Conservation (phyloP, 2,888 invertebrate genomes). For the Thera britannica region DNA sequence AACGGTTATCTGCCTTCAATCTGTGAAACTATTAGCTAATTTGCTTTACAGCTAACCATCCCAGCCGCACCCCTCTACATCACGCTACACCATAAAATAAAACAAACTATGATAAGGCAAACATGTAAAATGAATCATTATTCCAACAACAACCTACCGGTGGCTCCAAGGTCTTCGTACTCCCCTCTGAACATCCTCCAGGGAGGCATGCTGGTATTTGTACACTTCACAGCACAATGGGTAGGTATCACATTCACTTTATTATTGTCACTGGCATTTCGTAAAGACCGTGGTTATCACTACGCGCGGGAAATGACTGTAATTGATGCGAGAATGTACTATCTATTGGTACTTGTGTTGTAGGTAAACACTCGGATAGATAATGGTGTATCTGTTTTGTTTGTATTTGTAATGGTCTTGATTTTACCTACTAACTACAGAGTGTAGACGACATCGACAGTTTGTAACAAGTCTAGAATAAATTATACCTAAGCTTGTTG, state of each 20-base stretch:
- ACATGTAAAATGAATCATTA: constrained; percentile 4
- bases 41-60: constrained; percentile 3
- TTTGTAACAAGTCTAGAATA: too few species aligned
- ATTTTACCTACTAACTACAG: neutral
- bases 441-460: neutral
- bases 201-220: constrained; percentile 22
- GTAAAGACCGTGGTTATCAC: constrained; percentile 8
- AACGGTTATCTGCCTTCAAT: constrained; percentile 2
- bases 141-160: constrained; percentile 35
- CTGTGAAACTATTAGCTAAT: constrained; percentile 4
- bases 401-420: neutral
- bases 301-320: constrained; percentile 15
- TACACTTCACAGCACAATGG: constrained; percentile 18
- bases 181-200: constrained; percentile 29
- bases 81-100: neutral
- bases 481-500: neutral
- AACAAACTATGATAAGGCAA: constrained; percentile 12
- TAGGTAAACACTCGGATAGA: neutral
- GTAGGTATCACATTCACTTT: constrained; percentile 9
- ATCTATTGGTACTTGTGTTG: neutral
- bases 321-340: constrained; percentile 4
- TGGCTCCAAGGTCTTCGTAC: constrained; percentile 51
- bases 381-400: constrained; percentile 1
- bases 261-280: constrained; percentile 21
- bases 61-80: constrained; percentile 1